Evolutionary conservation across 2,888 invertebrate species (phyloP).

Genomic region (Nasonia oneida): DNA sequence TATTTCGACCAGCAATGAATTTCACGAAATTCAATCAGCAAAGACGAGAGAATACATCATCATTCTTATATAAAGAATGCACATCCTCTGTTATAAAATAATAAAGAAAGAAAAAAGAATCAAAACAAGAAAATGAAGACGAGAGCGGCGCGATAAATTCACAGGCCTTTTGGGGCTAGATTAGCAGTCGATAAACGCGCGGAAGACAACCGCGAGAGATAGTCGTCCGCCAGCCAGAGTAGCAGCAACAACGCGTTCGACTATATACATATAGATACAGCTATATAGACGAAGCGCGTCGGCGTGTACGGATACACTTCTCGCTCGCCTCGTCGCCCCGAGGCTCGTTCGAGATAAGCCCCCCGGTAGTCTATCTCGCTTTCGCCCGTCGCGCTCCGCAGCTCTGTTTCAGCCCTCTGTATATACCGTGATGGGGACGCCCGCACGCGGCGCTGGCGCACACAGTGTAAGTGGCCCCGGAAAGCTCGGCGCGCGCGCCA

Average conservation of each 20-base stretch:
- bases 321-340: constrained; percentile 26
- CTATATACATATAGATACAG: too few relatives aligned
- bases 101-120: too few relatives aligned
- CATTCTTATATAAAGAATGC: too few relatives aligned
- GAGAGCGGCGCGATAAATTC: too few relatives aligned
- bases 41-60: too few relatives aligned
- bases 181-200: constrained; percentile 46
- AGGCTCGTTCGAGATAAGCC: constrained; percentile 59
- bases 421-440: not conserved
- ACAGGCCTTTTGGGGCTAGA: constrained; percentile 1
- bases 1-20: too few relatives aligned
- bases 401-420: not conserved
- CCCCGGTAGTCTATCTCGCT: constrained; percentile 18
- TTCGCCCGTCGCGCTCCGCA: not conserved
- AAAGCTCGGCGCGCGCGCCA: constrained; percentile 1
- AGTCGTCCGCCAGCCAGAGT: not conserved
- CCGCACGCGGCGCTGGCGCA: not conserved
- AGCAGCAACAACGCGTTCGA: not conserved
- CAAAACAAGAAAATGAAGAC: too few relatives aligned
- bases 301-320: constrained; percentile 20
- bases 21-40: too few relatives aligned
- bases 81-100: too few relatives aligned
- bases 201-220: constrained; percentile 1
- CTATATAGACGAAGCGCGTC: not conserved
- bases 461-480: not conserved